Evolutionary conservation across 2,113 vertebrate genomes (phyloP), one percentile per base, ranked within the genome.

Genomic region (Salvelinus alpinus): DNA sequence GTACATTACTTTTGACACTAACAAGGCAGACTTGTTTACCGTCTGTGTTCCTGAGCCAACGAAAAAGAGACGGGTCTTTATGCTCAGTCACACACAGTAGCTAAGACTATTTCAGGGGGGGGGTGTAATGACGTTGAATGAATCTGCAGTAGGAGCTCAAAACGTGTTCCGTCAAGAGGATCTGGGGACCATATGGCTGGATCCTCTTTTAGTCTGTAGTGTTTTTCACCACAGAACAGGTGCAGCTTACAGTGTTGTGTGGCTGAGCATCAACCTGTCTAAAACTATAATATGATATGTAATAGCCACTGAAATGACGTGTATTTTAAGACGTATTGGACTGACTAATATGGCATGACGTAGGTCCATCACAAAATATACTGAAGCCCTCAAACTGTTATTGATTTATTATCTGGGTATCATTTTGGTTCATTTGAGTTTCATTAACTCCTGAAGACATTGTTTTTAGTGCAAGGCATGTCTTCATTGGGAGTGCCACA

Each of bases 1-100:
- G 16, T 54, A 54, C 16, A 51, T 18, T 18, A 54, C 51, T 54
- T 54, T 54, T 54, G 51, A 54, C 14, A 54, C 16, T 54, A 54
- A 74, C 34, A 31, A 71, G n/a, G 48, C 64, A 66, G 25, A 22
- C 24, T 18, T 78, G 38, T 77, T 83, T 74, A 82, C 82, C 76
- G 74, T 70, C 54, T 73, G 72, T 38, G 57, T 64, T 3, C 72
- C 72, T 44, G 31, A 73, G 29, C 60, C 6, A 47, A 20, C 3
- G 16, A 18, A 54, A 54, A 70, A 54, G 70, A 64, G 25, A 77
- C 13, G 11, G 8, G 47, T 0, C 27, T 12, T 71, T 25, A 71
- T 64, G 64, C 44, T 59, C 1, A 76, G 0, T 54, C 51, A 60
- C 73, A 77, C 70, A 48, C 69, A 71, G 65, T 60, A 66, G 25